These are phyloP conservation scores for Siniperca obscura DNA, from an alignment of 2,797 vertebrate genomes.

Conservation along the genomic window DNA sequence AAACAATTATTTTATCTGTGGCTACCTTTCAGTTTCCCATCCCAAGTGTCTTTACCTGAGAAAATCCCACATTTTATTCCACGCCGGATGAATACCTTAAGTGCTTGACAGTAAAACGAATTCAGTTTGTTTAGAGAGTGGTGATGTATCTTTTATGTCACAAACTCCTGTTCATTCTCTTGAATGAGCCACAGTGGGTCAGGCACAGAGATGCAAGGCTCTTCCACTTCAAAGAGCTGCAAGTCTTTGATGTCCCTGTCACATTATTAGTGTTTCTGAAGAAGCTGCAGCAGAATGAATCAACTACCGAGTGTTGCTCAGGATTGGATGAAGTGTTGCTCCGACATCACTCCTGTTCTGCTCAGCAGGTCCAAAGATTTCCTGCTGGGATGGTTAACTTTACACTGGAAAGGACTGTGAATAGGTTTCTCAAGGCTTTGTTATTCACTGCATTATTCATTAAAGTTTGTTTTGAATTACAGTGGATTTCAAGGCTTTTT, in stretches of 20 bases:
- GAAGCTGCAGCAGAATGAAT: constrained; percentile 75
- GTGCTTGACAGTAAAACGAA: constrained; percentile 65
- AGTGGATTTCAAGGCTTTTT: constrained; percentile 43
- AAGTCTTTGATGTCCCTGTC: constrained; percentile 81
- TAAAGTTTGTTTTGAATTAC: constrained; percentile 58
- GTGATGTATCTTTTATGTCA: constrained; percentile 75
- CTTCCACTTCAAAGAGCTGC: constrained; percentile 80
- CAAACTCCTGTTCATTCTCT: constrained; percentile 71
- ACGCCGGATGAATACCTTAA: constrained; percentile 47
- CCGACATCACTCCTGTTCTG: constrained; percentile 53
- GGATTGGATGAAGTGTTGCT: constrained; percentile 40
- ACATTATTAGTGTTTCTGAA: constrained; percentile 81
- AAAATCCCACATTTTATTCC: constrained; percentile 42
- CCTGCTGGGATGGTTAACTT: constrained; percentile 63
- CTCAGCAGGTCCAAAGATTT: constrained; percentile 64
- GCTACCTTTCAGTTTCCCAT: constrained; percentile 35
- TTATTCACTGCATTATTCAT: constrained; percentile 62
- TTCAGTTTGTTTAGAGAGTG: constrained; percentile 70
- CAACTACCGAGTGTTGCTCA: constrained; percentile 43
- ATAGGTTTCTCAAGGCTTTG: constrained; percentile 50
- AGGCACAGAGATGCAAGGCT: constrained; percentile 69
- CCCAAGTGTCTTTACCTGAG: constrained; percentile 55
- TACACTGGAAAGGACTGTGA: constrained; percentile 37
- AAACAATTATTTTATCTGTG: constrained; percentile 29
- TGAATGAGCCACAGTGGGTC: constrained; percentile 75